These are phyloP conservation scores for Struthidea cinerea DNA, from an alignment of 2,113 vertebrate species.

Conservation along the genomic window DNA sequence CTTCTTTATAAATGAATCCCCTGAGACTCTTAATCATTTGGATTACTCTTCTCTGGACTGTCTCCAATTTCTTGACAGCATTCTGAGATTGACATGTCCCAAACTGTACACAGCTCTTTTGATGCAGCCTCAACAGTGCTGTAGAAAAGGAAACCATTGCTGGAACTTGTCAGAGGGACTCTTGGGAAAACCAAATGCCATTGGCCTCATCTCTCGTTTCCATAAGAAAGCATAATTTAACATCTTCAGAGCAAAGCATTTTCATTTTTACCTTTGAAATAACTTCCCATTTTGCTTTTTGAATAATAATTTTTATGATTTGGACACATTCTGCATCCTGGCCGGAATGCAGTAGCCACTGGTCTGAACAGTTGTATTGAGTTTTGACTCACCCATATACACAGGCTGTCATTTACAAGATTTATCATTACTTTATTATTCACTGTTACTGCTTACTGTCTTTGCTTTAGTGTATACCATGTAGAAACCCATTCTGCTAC, in stretches of 20 bases:
- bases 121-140: not conserved
- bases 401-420: not conserved
- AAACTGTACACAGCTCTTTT: slow-evolving; percentile 15
- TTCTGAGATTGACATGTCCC: slow-evolving; percentile 42
- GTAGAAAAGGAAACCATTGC: not conserved
- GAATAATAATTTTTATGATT: not conserved
- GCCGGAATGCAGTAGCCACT: not conserved
- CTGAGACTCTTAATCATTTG: slow-evolving; percentile 45
- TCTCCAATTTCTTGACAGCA: slow-evolving; percentile 7
- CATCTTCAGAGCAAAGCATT: not conserved
- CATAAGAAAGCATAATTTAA: not conserved
- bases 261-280: not conserved
- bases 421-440: not conserved
- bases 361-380: not conserved
- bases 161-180: not conserved
- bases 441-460: not conserved
- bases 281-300: not conserved
- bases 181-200: slow-evolving; percentile 1
- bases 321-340: not conserved
- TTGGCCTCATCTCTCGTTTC: not conserved
- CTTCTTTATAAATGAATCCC: slow-evolving; percentile 49
- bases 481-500: not conserved
- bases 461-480: not conserved
- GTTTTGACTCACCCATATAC: not conserved
- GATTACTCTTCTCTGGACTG: slow-evolving; percentile 41